These are phyloP conservation scores for Semaprochilodus insignis DNA, from an alignment of 2,797 vertebrate species.

Conservation along the genomic window DNA sequence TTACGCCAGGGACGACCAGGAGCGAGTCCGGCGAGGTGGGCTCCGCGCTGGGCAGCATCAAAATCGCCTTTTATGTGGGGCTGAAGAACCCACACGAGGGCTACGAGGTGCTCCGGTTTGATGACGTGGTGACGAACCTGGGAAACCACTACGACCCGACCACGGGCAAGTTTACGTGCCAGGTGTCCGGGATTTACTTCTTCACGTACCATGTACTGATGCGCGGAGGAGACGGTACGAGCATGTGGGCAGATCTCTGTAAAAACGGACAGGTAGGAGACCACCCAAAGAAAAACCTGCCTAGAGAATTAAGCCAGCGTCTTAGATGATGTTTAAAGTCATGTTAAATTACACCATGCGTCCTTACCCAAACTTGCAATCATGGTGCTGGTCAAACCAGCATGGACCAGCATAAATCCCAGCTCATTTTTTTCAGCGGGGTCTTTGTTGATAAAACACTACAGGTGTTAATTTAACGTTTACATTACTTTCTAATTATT, in stretches of 20 bases:
- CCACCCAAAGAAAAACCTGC: neutral
- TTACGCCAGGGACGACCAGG: slow-evolving; percentile 74
- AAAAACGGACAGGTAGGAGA: slow-evolving; percentile 92
- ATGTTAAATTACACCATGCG: too few species aligned
- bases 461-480: neutral
- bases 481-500: neutral
- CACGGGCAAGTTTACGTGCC: slow-evolving; percentile 94
- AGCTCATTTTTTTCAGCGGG: too few species aligned
- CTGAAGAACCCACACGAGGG: slow-evolving; percentile 95
- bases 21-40: slow-evolving; percentile 78
- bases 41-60: slow-evolving; percentile 75
- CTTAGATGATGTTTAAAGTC: too few species aligned
- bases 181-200: slow-evolving; percentile 93
- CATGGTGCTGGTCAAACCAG: too few species aligned
- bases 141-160: slow-evolving; percentile 90
- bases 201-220: slow-evolving; percentile 96
- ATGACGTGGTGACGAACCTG: slow-evolving; percentile 95
- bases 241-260: slow-evolving; percentile 99
- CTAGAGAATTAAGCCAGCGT: too few species aligned
- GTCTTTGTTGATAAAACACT: neutral
- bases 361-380: too few species aligned
- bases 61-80: slow-evolving; percentile 94
- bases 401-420: too few species aligned
- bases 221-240: slow-evolving; percentile 95
- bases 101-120: slow-evolving; percentile 94